These are phyloP conservation scores for Oligia strigilis DNA, from an alignment of 2,888 invertebrate species.

Conservation along the genomic window DNA sequence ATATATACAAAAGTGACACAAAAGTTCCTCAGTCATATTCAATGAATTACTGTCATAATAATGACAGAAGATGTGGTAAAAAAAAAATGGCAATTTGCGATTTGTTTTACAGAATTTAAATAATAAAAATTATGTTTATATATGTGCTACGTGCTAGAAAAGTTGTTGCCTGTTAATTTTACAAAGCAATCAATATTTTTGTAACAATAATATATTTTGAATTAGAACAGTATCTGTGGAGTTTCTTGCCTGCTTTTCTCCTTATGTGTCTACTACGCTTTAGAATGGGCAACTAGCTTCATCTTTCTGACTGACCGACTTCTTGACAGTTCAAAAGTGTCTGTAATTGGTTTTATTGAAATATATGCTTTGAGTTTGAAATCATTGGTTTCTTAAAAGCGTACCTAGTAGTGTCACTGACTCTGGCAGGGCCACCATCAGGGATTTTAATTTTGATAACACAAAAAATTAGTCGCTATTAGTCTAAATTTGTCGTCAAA, in stretches of 20 bases:
- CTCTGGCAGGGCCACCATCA: no score
- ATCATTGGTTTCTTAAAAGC: background rate
- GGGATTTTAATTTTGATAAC: no score
- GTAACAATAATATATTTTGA: no score
- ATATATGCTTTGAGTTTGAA: background rate
- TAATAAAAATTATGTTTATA: background rate
- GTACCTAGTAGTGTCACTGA: no score
- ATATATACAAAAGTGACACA: slow-evolving; percentile 39
- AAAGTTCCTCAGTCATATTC: slow-evolving; percentile 54
- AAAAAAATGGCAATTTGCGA: slow-evolving; percentile 24
- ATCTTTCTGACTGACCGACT: background rate
- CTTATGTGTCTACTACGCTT: no score
- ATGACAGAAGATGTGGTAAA: background rate
- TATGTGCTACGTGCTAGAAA: background rate
- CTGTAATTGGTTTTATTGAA: background rate
- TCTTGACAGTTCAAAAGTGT: background rate
- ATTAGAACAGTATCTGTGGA: no score
- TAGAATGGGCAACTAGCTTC: background rate
- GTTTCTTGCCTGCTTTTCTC: no score
- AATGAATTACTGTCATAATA: slow-evolving; percentile 13
- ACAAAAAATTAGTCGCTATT: no score
- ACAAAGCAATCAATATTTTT: background rate
- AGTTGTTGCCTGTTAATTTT: background rate
- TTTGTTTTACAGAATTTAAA: background rate
- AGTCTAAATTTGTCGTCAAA: no score